phyloP scores from a whole-genome alignment of 2,113 vertebrate species.

The Prinia subflava region DNA sequence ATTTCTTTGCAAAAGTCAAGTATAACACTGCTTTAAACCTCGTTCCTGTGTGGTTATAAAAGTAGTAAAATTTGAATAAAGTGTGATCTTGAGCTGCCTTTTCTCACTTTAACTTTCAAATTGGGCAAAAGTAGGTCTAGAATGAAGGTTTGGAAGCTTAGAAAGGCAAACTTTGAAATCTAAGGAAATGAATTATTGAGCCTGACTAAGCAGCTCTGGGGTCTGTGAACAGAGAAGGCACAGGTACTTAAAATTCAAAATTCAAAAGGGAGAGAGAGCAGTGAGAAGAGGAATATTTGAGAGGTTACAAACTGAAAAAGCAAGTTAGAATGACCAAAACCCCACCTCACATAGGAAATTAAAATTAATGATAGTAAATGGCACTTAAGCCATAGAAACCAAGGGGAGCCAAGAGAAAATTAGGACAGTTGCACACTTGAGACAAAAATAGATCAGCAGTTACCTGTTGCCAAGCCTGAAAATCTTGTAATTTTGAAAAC shows the following conservation, averaged over 20 bases:
- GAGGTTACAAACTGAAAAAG: background rate
- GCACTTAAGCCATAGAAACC: background rate
- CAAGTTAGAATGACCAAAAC: background rate
- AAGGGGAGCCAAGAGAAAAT: background rate
- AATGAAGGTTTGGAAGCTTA: background rate
- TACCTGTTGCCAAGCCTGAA: background rate
- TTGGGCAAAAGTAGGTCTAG: conserved; percentile 25
- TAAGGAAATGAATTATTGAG: conserved; percentile 52
- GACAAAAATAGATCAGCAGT: background rate
- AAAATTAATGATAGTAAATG: background rate
- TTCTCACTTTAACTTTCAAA: conserved; percentile 4
- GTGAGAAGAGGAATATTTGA: background rate
- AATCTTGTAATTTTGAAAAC: background rate
- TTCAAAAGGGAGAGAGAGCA: background rate
- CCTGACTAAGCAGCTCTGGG: conserved; percentile 20
- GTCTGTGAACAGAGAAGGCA: background rate
- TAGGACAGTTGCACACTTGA: background rate
- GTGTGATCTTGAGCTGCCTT: background rate
- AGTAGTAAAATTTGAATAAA: conserved; percentile 3
- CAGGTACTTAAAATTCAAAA: conserved; percentile 40
- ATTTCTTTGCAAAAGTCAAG: background rate
- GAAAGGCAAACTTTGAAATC: conserved; percentile 27
- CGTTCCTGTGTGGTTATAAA: background rate
- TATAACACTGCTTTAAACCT: background rate
- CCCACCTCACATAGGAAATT: background rate